These are phyloP conservation scores for Lagocephalus sceleratus DNA, from an alignment of 2,797 vertebrate species.

Conservation along the genomic window DNA sequence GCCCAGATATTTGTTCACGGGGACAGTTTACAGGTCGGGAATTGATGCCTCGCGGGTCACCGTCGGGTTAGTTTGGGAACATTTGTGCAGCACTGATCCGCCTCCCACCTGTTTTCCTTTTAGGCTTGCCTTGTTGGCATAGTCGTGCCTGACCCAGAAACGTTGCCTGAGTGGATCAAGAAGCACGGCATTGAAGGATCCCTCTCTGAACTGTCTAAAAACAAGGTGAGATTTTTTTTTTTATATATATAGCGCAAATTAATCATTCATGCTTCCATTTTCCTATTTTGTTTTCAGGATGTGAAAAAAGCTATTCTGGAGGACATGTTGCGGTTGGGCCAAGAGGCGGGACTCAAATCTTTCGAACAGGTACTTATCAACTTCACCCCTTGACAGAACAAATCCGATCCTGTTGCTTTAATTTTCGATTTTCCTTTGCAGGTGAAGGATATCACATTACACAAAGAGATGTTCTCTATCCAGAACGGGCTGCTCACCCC, in stretches of 20 bases:
- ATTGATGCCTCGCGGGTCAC: neutral
- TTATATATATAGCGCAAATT: neutral
- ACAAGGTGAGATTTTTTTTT: constrained; percentile 72
- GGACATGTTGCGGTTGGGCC: constrained; percentile 86
- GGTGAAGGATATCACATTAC: constrained; percentile 87
- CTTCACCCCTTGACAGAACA: neutral
- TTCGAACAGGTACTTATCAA: constrained; percentile 85
- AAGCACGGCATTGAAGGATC: constrained; percentile 84
- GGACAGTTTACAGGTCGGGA: constrained; percentile 89
- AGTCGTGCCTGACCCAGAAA: constrained; percentile 89
- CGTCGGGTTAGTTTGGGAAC: neutral
- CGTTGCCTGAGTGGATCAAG: constrained; percentile 81
- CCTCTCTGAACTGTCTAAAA: constrained; percentile 85
- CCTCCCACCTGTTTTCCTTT: constrained; percentile 1
- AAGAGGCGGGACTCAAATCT: constrained; percentile 89
- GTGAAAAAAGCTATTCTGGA: constrained; percentile 86
- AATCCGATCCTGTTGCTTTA: no score
- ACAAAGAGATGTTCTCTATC: constrained; percentile 87
- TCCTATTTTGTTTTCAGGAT: constrained; percentile 71
- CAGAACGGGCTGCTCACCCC: constrained; percentile 94
- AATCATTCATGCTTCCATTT: neutral
- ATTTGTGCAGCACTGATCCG: neutral
- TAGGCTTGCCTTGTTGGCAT: constrained; percentile 91
- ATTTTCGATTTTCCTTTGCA: constrained; percentile 46
- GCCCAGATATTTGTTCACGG: constrained; percentile 93